Evolutionary conservation across 2,797 vertebrate genomes (phyloP), one percentile per base, ranked within the genome.

Genomic region (Mus minutoides): DNA sequence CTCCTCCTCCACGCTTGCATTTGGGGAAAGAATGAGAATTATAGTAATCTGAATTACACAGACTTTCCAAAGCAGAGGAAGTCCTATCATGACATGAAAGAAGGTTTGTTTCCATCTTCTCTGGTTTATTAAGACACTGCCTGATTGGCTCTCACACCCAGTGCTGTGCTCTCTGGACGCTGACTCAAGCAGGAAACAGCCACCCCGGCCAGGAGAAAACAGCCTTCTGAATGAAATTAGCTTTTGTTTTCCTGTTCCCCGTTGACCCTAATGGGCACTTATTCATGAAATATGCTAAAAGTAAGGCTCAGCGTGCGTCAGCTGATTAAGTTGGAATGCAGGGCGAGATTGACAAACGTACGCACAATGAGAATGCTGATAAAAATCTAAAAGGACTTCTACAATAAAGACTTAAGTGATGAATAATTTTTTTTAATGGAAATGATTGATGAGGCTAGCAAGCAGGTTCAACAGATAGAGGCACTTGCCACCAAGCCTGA

Each of bases 61-160:
- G 22, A 86, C 56, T 96, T 97, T 97, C 96, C 95, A 96, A 34
- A 21, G 79, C 88, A 95, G 91, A 88, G 88, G 37, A 92, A 90
- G 84, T 49, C 85, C 77, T 78, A 89, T 73, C 56, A 3, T 29
- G 60, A 80, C 62, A 46, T 34, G 52, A 80, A 94, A 90, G 75
- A 29, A 87, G 93, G 64, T 90, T 73, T 95, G 91, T 95, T 94
- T 94, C 67, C 34, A 12, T 90, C 77, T 86, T 73, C 90, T 89
- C 69, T 80, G 95, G 85, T 89, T 96, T 95, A 88, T n/a, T 94
- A 88, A 96, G 88, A 95, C 43, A 13, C 62, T 92, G 93, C 77
- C 82, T 88, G 43, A 49, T 40, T 24, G 69, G 46, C 94, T 88
- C 24, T 56, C 8, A 52, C 75, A 46, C 29, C 91, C 90, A 73